phyloP scores from a whole-genome alignment of 2,113 vertebrate species.

The Potamarius usumacintae region DNA sequence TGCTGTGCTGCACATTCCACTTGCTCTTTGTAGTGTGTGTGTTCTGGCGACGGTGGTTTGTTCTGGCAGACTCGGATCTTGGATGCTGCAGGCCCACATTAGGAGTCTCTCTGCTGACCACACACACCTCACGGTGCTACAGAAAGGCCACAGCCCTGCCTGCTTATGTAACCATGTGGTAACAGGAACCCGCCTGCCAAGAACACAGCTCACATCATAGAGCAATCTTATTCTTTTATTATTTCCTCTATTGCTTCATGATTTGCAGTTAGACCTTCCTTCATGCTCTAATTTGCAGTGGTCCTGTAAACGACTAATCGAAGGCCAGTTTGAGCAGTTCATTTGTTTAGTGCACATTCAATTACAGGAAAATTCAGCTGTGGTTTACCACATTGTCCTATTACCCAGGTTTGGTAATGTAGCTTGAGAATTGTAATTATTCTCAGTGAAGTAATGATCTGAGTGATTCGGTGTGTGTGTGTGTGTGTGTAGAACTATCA shows the following conservation, averaged over 20 bases:
- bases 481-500: not conserved
- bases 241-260: constrained; percentile 6
- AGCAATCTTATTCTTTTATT: constrained; percentile 1
- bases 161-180: constrained; percentile 46
- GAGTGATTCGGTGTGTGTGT: not conserved
- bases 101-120: constrained; percentile 52
- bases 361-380: not conserved
- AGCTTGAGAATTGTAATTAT: not conserved
- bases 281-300: not conserved
- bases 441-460: not conserved
- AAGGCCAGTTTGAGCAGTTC: not conserved
- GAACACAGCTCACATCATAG: not conserved
- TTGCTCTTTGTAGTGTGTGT: constrained; percentile 39
- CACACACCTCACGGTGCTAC: constrained; percentile 50
- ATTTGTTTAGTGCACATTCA: not conserved
- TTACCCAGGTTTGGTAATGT: not conserved
- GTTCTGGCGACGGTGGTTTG: constrained; percentile 32
- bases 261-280: not conserved
- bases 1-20: constrained; percentile 40
- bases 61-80: constrained; percentile 42
- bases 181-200: constrained; percentile 30
- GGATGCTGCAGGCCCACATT: constrained; percentile 48
- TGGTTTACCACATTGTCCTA: not conserved
- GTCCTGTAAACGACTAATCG: not conserved
- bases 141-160: constrained; percentile 34